Conservation (phyloP, 2,113 vertebrate species). For the Microcebus murinus region DNA sequence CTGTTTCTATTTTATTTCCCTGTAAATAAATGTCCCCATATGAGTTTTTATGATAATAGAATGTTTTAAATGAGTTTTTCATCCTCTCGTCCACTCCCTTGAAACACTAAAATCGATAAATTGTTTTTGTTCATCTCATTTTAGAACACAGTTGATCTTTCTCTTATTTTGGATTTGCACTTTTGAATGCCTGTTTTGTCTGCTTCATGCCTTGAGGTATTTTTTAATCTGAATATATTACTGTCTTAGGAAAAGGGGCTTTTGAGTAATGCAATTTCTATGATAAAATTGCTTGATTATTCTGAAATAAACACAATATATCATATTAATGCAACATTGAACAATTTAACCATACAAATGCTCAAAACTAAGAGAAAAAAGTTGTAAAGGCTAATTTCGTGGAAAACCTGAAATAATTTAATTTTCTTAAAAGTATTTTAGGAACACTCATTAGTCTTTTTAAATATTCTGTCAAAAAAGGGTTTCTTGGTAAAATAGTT, state of each 20-base stretch:
- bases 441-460: not conserved
- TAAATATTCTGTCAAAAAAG: not conserved
- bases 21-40: constrained; percentile 60
- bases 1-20: constrained; percentile 40
- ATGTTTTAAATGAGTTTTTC: constrained; percentile 27
- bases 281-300: constrained; percentile 50
- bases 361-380: not conserved
- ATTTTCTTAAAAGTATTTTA: not conserved
- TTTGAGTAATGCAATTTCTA: constrained; percentile 43
- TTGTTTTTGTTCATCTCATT: constrained; percentile 43
- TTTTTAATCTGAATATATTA: constrained; percentile 58
- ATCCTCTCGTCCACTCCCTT: constrained; percentile 9
- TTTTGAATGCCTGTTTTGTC: constrained; percentile 42
- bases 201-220: not conserved
- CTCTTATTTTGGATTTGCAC: constrained; percentile 38
- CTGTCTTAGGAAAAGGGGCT: constrained; percentile 21
- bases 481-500: not conserved
- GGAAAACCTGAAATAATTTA: not conserved
- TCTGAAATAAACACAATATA: constrained; percentile 34
- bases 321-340: not conserved
- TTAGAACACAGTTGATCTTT: constrained; percentile 57
- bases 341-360: not conserved
- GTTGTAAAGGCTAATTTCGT: not conserved
- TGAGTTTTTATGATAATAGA: constrained; percentile 38
- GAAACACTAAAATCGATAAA: constrained; percentile 37